A percentile compares a stretch with the other conserved stretches of the same genome.
Conservation (phyloP, 92 coral and sea anemone species). For the Siderastrea siderea region DNA sequence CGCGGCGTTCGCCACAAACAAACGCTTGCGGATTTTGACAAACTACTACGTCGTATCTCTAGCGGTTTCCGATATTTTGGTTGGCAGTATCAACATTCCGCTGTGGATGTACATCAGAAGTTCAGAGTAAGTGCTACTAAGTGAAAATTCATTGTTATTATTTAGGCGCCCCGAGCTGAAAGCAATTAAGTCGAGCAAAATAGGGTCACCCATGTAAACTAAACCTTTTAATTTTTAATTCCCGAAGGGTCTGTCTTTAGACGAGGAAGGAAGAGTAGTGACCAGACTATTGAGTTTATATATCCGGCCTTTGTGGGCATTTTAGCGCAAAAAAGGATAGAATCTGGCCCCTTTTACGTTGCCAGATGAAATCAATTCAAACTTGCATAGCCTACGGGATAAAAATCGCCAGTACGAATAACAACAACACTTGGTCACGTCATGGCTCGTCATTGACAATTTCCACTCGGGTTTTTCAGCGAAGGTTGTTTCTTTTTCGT, state of each 20-base stretch:
- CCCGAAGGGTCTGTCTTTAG: not conserved
- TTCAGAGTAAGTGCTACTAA: conserved; percentile 10
- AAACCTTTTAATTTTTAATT: not conserved
- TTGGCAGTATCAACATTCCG: conserved; percentile 82
- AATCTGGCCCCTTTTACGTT: not conserved
- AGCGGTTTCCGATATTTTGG: conserved; percentile 87
- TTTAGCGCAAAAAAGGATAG: not conserved
- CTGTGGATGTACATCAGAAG: conserved; percentile 79
- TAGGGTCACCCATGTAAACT: not conserved
- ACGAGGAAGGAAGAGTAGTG: not conserved
- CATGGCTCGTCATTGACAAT: not conserved
- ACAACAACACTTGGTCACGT: conserved; percentile 5
- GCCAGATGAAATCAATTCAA: not conserved
- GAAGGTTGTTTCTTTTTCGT: not conserved
- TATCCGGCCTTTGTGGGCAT: not conserved
- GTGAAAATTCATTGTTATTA: not conserved
- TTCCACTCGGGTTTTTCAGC: not conserved
- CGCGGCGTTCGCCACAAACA: conserved; percentile 89
- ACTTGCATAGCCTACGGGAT: not conserved
- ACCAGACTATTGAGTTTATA: not conserved
- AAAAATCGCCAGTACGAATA: not conserved
- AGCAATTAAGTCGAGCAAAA: not conserved
- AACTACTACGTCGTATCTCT: conserved; percentile 90
- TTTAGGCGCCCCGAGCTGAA: not conserved
- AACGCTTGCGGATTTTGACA: conserved; percentile 79